Conservation (phyloP, 2,797 vertebrate species). For the Tachyglossus aculeatus region DNA sequence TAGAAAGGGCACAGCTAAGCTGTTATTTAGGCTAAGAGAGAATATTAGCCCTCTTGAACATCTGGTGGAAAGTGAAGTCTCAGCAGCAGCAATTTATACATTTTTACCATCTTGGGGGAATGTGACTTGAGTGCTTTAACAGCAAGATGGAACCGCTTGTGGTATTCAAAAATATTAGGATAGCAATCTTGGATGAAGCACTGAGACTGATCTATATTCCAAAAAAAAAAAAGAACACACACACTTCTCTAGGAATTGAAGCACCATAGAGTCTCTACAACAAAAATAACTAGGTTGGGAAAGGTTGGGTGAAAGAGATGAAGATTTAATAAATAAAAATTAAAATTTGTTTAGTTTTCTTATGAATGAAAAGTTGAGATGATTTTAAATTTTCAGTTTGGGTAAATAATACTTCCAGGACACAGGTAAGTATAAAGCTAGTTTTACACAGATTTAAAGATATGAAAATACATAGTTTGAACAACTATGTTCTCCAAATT, state of each 20-base stretch:
- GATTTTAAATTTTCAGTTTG: no score
- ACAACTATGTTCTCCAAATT: no score
- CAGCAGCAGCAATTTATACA: slow-evolving; percentile 23
- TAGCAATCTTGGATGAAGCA: background rate
- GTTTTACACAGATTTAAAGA: no score
- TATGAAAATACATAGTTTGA: no score
- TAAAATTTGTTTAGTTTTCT: background rate
- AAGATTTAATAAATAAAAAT: background rate
- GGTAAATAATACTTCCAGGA: no score
- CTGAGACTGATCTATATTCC: background rate
- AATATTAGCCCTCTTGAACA: slow-evolving; percentile 24
- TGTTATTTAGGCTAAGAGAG: slow-evolving; percentile 9
- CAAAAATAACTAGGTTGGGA: background rate
- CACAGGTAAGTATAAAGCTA: no score
- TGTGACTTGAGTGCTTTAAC: slow-evolving; percentile 22
- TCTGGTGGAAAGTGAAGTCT: slow-evolving; percentile 34
- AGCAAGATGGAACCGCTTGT: background rate
- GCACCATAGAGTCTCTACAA: background rate
- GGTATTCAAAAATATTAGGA: slow-evolving; percentile 6
- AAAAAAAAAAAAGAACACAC: background rate
- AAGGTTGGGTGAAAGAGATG: background rate
- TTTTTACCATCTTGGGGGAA: slow-evolving; percentile 17
- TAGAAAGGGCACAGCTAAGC: background rate
- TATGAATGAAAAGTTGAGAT: no score
- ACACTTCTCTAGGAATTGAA: background rate